phyloP scores from a whole-genome alignment of 2,797 vertebrate species.

The Brachyrhaphis roseni region DNA sequence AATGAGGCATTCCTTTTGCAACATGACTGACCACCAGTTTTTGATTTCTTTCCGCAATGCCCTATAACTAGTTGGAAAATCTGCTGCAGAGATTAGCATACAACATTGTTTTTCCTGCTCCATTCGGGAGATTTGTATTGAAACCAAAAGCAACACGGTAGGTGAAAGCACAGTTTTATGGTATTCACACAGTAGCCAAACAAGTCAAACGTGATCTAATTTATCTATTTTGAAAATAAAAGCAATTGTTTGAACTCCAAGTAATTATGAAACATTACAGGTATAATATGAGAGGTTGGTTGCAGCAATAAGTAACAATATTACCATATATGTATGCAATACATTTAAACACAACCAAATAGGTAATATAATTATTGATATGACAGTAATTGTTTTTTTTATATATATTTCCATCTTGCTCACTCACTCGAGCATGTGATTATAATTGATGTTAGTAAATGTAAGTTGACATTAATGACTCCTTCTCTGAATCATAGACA shows the following conservation, averaged over 20 bases:
- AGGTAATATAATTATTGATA: background rate
- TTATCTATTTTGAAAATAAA: no score
- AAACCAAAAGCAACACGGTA: no score
- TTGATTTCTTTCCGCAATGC: background rate
- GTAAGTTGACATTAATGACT: background rate
- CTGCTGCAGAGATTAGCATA: background rate
- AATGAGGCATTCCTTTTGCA: background rate
- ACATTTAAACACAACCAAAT: background rate
- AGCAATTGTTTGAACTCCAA: no score
- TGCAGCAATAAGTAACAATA: background rate
- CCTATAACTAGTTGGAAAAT: background rate
- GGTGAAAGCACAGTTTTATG: no score
- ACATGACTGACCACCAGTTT: background rate
- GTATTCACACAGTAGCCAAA: no score
- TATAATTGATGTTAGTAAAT: constrained; percentile 2
- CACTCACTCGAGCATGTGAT: background rate
- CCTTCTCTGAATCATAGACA: constrained; percentile 7
- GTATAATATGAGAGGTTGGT: no score
- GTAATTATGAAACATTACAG: no score
- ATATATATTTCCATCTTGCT: background rate
- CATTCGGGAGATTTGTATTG: no score
- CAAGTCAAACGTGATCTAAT: no score
- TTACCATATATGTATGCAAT: background rate
- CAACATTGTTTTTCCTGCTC: no score
- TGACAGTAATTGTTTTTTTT: background rate